phyloP scores from a whole-genome alignment of 2,888 invertebrate species.

The Augochlorella aurata region DNA sequence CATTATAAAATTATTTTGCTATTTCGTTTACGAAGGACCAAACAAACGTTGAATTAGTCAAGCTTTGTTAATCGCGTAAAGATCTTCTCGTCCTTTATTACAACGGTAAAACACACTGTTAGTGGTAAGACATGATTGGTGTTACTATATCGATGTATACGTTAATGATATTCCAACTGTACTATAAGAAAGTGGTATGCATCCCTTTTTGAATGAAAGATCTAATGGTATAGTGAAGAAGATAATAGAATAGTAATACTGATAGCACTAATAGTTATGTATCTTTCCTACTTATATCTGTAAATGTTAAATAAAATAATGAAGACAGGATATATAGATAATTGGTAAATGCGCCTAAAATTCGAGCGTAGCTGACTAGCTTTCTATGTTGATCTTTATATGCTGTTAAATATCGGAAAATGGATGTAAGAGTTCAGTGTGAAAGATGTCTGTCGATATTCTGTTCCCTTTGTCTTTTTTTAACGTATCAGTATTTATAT shows the following conservation, averaged over 20 bases:
- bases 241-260: slow-evolving; percentile 63
- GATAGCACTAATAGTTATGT: slow-evolving; percentile 66
- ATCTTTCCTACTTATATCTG: slow-evolving; percentile 67
- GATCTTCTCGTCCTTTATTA: slow-evolving; percentile 42
- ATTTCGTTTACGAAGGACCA: background rate
- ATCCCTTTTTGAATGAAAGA: slow-evolving; percentile 41
- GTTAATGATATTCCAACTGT: slow-evolving; percentile 45
- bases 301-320: slow-evolving; percentile 57
- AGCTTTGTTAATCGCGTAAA: slow-evolving; percentile 43
- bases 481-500: background rate
- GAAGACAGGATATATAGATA: slow-evolving; percentile 58
- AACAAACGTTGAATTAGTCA: slow-evolving; percentile 5
- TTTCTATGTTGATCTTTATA: slow-evolving; percentile 68
- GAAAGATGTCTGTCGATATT: slow-evolving; percentile 56
- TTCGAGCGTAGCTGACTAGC: slow-evolving; percentile 76
- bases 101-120: slow-evolving; percentile 44
- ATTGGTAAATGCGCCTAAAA: slow-evolving; percentile 71
- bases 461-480: background rate
- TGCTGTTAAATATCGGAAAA: slow-evolving; percentile 63
- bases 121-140: slow-evolving; percentile 48
- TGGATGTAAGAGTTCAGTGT: slow-evolving; percentile 37
- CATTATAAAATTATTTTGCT: background rate
- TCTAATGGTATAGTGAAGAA: slow-evolving; percentile 51
- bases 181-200: slow-evolving; percentile 40
- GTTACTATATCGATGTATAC: slow-evolving; percentile 34